Percentiles rank a stretch among this genome's conserved stretches.
These are phyloP conservation scores for Drosophila tripunctata DNA, from an alignment of 2,888 invertebrate genomes.

Conservation along the genomic window DNA sequence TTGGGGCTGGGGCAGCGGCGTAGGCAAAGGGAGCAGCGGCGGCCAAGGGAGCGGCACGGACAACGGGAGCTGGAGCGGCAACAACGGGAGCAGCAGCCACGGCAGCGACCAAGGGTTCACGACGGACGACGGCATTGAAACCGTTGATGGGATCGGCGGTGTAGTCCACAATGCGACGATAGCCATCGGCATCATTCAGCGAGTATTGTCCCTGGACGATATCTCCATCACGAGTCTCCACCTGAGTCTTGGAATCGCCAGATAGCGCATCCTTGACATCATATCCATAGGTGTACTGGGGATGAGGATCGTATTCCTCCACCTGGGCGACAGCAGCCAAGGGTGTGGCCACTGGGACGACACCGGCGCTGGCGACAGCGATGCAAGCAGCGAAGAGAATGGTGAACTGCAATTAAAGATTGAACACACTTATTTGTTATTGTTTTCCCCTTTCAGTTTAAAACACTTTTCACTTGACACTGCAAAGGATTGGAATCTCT, in stretches of 20 bases:
- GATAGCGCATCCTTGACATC: slow-evolving; percentile 84
- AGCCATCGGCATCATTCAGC: slow-evolving; percentile 84
- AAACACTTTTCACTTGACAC: slow-evolving; percentile 27
- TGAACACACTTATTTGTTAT: background rate
- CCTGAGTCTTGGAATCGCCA: slow-evolving; percentile 84
- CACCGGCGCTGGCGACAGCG: slow-evolving; percentile 78
- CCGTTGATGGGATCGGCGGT: slow-evolving; percentile 84
- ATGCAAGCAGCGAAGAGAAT: slow-evolving; percentile 80
- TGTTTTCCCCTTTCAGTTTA: background rate
- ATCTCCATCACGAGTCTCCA: slow-evolving; percentile 84
- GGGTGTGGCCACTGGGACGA: slow-evolving; percentile 77
- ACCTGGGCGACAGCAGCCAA: slow-evolving; percentile 77
- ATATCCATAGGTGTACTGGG: slow-evolving; percentile 84
- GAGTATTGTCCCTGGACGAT: slow-evolving; percentile 84
- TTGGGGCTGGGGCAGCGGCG: slow-evolving; percentile 64
- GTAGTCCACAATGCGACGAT: slow-evolving; percentile 84
- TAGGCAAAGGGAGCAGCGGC: slow-evolving; percentile 57
- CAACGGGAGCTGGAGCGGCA: slow-evolving; percentile 63
- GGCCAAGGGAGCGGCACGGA: slow-evolving; percentile 56
- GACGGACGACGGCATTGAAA: slow-evolving; percentile 84
- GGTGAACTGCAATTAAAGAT: slow-evolving; percentile 72
- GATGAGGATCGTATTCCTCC: slow-evolving; percentile 83
- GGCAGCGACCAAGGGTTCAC: slow-evolving; percentile 81
- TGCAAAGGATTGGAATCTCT: slow-evolving; percentile 4
- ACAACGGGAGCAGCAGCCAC: slow-evolving; percentile 69